Percentiles rank a stretch among this genome's conserved stretches.
These are phyloP conservation scores for Prunella himalayana DNA, from an alignment of 2,113 vertebrate genomes.

Conservation along the genomic window DNA sequence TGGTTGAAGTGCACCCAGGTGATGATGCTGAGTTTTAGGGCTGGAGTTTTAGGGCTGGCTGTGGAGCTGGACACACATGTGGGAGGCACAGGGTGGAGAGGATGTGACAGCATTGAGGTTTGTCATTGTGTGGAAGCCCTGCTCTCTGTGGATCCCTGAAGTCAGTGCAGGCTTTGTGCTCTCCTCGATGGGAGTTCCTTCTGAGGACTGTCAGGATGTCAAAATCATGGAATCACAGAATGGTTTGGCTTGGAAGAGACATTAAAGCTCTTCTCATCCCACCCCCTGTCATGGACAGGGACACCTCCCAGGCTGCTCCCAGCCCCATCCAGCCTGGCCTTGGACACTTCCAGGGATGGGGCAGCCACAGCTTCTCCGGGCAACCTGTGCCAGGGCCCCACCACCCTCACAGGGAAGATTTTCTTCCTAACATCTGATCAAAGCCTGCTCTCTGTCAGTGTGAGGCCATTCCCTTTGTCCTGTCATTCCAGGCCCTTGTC, in stretches of 20 bases:
- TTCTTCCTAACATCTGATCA: background rate
- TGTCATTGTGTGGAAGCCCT: background rate
- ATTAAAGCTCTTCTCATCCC: background rate
- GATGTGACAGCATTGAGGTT: background rate
- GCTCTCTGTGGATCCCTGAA: background rate
- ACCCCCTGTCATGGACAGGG: background rate
- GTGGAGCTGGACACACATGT: background rate
- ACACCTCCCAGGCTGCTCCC: background rate
- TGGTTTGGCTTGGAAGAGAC: background rate
- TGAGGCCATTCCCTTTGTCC: background rate
- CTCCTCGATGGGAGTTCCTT: background rate
- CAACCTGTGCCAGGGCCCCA: background rate
- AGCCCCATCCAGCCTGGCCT: background rate
- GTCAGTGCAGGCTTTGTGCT: background rate
- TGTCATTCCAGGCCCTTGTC: background rate
- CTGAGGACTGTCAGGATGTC: background rate
- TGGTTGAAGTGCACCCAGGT: background rate
- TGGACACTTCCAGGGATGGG: background rate
- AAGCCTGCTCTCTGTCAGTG: accelerated
- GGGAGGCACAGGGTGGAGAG: background rate
- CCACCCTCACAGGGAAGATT: background rate
- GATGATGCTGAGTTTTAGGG: background rate
- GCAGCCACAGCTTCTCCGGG: background rate
- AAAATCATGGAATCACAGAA: background rate
- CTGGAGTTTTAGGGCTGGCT: background rate